These are phyloP conservation scores for Ormyrus thymus DNA, from an alignment of 2,888 invertebrate species.

Conservation along the genomic window DNA sequence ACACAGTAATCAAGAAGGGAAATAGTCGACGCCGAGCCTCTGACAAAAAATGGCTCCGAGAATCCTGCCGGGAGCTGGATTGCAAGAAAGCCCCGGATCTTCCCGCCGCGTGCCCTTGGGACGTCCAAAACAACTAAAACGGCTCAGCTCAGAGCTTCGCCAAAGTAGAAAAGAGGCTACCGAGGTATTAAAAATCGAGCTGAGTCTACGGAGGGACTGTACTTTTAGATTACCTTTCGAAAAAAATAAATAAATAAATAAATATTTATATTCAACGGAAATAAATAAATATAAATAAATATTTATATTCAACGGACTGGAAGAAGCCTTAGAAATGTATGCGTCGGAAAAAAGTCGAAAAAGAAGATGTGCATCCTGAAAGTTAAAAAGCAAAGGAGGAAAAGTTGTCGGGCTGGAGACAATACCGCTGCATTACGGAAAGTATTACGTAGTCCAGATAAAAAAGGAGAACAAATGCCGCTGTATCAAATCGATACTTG, in stretches of 20 bases:
- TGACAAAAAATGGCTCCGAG: conserved; percentile 52
- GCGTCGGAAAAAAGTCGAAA: conserved; percentile 12
- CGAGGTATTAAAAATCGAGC: conserved; percentile 7
- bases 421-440: conserved; percentile 56
- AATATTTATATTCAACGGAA: background rate
- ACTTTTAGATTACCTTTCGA: background rate
- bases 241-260: background rate
- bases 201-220: background rate
- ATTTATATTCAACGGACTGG: no score
- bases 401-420: conserved; percentile 52
- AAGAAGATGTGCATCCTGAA: background rate
- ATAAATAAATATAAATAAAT: background rate
- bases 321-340: background rate
- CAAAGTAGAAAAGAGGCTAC: conserved; percentile 12
- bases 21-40: conserved; percentile 58
- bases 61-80: conserved; percentile 39
- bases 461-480: conserved; percentile 44
- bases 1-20: conserved; percentile 64
- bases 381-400: conserved; percentile 16
- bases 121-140: conserved; percentile 31
- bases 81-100: conserved; percentile 58
- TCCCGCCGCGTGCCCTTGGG: conserved; percentile 44
- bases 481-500: conserved; percentile 45
- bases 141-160: background rate
- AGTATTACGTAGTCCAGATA: conserved; percentile 53